Conservation (phyloP, 2,888 invertebrate genomes). For the Zaprionus obscuricornis region DNA sequence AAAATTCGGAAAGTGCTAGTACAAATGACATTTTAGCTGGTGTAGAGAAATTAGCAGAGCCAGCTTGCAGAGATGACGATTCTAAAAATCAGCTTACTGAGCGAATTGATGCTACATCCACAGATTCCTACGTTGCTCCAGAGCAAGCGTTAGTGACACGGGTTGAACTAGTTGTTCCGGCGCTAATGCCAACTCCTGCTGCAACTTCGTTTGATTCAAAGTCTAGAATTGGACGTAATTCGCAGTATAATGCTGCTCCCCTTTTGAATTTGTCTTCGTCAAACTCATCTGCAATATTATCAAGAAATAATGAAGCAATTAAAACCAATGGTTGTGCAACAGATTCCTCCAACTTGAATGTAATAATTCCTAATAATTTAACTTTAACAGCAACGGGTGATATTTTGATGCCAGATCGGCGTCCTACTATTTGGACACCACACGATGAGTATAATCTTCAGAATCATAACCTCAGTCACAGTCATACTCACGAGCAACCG, state of each 20-base stretch:
- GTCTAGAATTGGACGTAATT: conserved; percentile 14
- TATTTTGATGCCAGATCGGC: conserved; percentile 37
- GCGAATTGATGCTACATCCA: conserved; percentile 4
- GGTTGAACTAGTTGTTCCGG: conserved; percentile 69
- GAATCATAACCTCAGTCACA: too few relatives aligned
- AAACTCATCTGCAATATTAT: conserved; percentile 15
- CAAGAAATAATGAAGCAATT: conserved; percentile 41
- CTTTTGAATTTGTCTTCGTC: conserved; percentile 25
- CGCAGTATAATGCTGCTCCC: conserved; percentile 22
- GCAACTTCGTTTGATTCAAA: neutral
- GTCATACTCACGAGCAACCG: neutral
- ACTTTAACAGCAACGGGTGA: conserved; percentile 50
- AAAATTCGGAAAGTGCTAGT: too few relatives aligned
- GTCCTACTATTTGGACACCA: conserved; percentile 57
- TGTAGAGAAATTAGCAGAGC: neutral
- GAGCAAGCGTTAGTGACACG: conserved; percentile 70
- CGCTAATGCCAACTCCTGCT: conserved; percentile 21
- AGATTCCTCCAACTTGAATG: conserved; percentile 61
- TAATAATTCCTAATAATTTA: conserved; percentile 65
- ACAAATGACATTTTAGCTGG: too few relatives aligned
- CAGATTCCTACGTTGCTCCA: conserved; percentile 51
- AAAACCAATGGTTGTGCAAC: conserved; percentile 72
- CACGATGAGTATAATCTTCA: conserved; percentile 49
- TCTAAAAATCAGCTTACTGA: neutral
- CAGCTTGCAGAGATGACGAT: neutral